Conservation (phyloP, 2,113 vertebrate genomes). For the Pseudorectes ferrugineus region DNA sequence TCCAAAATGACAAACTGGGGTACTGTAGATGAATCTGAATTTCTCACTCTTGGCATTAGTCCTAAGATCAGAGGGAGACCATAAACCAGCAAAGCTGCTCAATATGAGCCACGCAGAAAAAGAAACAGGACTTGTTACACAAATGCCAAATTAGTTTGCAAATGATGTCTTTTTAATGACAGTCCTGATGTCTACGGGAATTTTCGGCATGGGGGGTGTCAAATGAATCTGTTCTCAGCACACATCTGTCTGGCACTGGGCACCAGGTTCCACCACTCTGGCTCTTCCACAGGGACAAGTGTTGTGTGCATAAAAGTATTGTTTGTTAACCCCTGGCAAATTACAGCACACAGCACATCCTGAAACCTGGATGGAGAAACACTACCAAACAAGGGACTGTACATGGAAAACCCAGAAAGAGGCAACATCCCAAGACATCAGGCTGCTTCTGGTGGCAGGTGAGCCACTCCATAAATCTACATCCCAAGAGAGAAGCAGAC, state of each 20-base stretch:
- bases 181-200: not conserved
- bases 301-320: not conserved
- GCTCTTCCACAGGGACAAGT: not conserved
- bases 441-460: not conserved
- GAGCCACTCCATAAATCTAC: not conserved
- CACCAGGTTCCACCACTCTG: not conserved
- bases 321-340: not conserved
- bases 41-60: not conserved
- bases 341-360: fast-evolving
- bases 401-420: not conserved
- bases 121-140: not conserved
- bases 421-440: not conserved
- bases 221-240: not conserved
- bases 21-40: not conserved
- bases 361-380: not conserved
- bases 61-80: not conserved
- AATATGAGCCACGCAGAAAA: not conserved
- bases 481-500: not conserved
- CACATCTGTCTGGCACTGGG: not conserved
- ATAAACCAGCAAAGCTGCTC: not conserved
- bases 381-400: not conserved
- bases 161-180: not conserved
- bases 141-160: not conserved
- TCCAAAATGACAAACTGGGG: not conserved
- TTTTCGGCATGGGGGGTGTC: not conserved